Evolutionary conservation across 2,113 vertebrate genomes (phyloP), one percentile per base, ranked within the genome.

Genomic region (Vimba vimba): DNA sequence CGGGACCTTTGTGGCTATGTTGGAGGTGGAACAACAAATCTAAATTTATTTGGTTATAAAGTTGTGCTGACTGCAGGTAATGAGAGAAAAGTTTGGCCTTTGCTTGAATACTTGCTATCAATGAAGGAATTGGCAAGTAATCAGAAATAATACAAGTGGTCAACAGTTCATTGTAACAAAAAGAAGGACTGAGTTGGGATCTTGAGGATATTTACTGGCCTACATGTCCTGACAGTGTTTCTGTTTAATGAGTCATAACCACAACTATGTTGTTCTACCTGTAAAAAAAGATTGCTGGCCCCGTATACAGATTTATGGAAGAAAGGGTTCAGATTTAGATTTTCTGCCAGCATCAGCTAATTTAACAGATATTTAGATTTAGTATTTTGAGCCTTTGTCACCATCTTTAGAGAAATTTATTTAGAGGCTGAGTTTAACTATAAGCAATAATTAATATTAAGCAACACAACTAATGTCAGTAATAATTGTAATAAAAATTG

Each of bases 191-290:
- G 4, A 33, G 23, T 25, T 57, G 19, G 23, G 39, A 64, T 62
- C n/a, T 47, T 19, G 15, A 19, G 79, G 25, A 64, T 62, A 47
- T 47, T 73, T 43, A 33, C 62, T 71, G 23, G 64, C 1, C 50
- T 85, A 13, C 52, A 43, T 47, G 77, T 84, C 88, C 88, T 86
- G 43, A 33, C 66, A 75, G 33, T 10, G 36, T 8, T 87, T 90
- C 78, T 33, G 82, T n/a, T 45, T 79, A 47, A 91, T 90, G 84
- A 91, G 81, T 93, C 87, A 90, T 60, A 9, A 21, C 59, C 79
- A 76, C 47, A 85, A n/a, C 13, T 77, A 82, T 85, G 78, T 75
- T 64, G 21, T 39, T 64, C 21, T 64, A 36, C 6, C 62, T 3
- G 30, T 57, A 33, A 21, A 57, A 50, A 73, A 57, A 15, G 27